Conservation (phyloP, 2,797 vertebrate species). For the Garrulus glandarius region DNA sequence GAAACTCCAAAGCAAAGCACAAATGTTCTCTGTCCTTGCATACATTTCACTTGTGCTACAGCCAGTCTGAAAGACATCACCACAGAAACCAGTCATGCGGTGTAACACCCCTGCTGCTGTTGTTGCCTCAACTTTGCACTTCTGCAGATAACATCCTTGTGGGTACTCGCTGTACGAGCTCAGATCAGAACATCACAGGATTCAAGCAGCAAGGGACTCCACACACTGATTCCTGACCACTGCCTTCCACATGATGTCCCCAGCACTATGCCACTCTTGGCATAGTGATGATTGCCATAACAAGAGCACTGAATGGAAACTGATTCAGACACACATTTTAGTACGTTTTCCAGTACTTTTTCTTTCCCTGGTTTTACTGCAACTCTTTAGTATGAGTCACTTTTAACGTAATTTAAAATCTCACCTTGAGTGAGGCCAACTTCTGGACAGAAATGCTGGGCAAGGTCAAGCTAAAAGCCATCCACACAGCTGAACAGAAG, state of each 20-base stretch:
- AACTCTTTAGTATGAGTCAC: background rate
- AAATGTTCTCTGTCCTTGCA: background rate
- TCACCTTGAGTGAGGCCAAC: background rate
- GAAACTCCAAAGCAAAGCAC: background rate
- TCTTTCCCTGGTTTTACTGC: background rate
- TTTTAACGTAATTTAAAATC: background rate
- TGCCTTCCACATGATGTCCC: background rate
- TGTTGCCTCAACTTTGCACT: background rate
- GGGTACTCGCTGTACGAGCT: background rate
- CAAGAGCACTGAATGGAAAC: background rate
- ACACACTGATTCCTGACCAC: background rate
- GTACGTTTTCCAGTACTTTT: background rate
- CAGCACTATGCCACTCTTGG: background rate
- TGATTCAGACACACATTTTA: background rate
- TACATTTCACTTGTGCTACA: background rate
- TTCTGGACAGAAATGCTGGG: background rate
- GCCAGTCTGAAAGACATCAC: background rate
- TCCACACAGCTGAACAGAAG: background rate
- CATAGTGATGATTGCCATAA: background rate
- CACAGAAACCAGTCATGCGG: background rate
- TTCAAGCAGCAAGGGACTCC: background rate
- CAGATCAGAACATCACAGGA: background rate
- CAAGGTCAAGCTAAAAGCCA: background rate
- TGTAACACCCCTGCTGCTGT: background rate
- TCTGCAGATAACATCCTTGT: background rate